Conservation (phyloP, 2,888 invertebrate species). For the Herminia tarsipennalis region DNA sequence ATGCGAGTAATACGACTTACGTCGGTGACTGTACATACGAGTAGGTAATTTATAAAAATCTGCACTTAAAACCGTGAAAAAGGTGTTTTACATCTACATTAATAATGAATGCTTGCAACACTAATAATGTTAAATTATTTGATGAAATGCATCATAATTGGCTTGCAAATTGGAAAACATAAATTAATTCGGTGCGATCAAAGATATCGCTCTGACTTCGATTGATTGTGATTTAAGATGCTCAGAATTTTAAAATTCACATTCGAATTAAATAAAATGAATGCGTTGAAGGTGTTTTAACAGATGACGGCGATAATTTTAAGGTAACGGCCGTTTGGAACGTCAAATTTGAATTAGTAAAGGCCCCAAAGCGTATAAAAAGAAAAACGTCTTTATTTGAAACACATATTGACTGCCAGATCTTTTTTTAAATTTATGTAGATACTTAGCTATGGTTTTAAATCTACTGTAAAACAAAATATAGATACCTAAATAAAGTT, state of each 20-base stretch:
- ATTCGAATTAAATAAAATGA: slow-evolving; percentile 29
- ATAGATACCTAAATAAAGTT: too few species aligned
- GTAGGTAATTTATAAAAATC: not conserved
- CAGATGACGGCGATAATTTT: slow-evolving; percentile 33
- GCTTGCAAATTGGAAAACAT: slow-evolving; percentile 29
- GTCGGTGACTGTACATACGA: too few species aligned
- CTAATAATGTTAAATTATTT: not conserved
- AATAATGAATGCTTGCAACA: not conserved
- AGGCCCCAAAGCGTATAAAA: too few species aligned
- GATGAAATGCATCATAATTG: slow-evolving; percentile 5
- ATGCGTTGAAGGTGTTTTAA: slow-evolving; percentile 17
- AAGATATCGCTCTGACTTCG: slow-evolving; percentile 36
- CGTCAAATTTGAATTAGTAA: slow-evolving; percentile 26
- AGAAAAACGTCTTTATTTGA: too few species aligned
- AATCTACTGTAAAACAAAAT: too few species aligned
- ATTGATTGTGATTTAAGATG: slow-evolving; percentile 38
- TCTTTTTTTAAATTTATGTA: too few species aligned
- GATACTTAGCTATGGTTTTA: too few species aligned
- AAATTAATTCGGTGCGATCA: slow-evolving; percentile 38
- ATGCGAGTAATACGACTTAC: too few species aligned
- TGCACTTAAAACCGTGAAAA: too few species aligned
- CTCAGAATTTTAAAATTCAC: slow-evolving; percentile 28
- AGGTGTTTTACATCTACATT: not conserved
- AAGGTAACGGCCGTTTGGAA: slow-evolving; percentile 18
- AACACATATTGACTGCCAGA: slow-evolving; percentile 5